Evolutionary conservation across 2,797 vertebrate species (phyloP).

Genomic region (Florisuga fusca): DNA sequence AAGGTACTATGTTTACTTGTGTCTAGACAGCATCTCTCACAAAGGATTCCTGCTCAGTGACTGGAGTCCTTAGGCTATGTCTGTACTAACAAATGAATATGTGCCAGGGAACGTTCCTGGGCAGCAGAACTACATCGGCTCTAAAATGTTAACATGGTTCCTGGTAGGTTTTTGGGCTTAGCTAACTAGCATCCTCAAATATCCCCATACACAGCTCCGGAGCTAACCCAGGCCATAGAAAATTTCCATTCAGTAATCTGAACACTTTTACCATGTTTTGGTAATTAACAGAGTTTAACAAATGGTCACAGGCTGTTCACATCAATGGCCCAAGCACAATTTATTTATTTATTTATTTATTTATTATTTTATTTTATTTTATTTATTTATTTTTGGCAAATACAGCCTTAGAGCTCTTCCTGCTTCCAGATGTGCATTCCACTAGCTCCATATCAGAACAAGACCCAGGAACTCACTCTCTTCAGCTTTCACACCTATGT

Average conservation of each 20-base stretch:
- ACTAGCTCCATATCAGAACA: not conserved
- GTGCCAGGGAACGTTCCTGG: constrained; percentile 18
- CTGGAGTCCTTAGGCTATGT: not conserved
- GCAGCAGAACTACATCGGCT: not conserved
- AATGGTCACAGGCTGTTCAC: not conserved
- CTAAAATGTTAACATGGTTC: not conserved
- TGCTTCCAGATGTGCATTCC: not conserved
- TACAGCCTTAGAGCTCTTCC: not conserved
- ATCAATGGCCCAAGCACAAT: not conserved
- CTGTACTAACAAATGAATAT: not conserved
- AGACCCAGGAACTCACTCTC: not conserved
- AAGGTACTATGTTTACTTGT: not conserved
- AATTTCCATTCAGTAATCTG: not conserved
- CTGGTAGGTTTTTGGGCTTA: not conserved
- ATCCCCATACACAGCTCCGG: not conserved
- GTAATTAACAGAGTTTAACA: not conserved
- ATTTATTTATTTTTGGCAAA: not conserved
- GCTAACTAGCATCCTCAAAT: not conserved
- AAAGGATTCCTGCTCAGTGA: not conserved
- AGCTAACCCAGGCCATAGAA: not conserved
- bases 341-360: not conserved
- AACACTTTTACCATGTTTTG: not conserved
- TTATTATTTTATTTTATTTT: not conserved
- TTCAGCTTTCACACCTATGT: not conserved
- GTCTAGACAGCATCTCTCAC: not conserved